A percentile compares a stretch with the other conserved stretches of the same genome.
Conservation (phyloP, 2,797 vertebrate species). For the Melanotaenia maccullochi region DNA sequence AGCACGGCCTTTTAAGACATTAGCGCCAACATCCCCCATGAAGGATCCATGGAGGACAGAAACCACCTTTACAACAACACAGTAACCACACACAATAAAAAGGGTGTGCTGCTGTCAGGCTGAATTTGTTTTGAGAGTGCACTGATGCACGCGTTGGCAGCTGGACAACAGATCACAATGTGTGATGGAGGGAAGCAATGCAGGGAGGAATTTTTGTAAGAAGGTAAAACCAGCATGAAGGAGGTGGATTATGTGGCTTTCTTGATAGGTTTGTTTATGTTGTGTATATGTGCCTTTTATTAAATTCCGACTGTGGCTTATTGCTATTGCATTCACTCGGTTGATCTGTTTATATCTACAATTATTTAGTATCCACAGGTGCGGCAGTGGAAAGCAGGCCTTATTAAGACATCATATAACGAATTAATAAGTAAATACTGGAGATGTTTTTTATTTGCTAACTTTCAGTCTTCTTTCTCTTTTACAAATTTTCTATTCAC, state of each 20-base stretch:
- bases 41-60: constrained; percentile 6
- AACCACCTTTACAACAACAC: constrained; percentile 22
- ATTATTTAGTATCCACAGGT: not conserved
- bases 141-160: constrained; percentile 20
- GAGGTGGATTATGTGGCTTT: constrained; percentile 5
- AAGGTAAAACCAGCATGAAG: constrained; percentile 8
- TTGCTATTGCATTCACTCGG: constrained; percentile 7
- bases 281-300: constrained; percentile 13
- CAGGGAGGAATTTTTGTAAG: constrained; percentile 3
- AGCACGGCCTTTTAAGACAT: not conserved
- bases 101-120: constrained; percentile 33
- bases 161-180: constrained; percentile 22
- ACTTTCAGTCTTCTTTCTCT: not conserved
- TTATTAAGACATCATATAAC: not conserved
- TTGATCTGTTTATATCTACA: not conserved
- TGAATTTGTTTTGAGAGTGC: constrained; percentile 10
- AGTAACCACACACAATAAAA: constrained; percentile 12
- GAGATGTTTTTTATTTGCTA: not conserved
- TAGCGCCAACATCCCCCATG: not conserved
- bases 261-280: constrained; percentile 5
- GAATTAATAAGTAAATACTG: not conserved
- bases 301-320: constrained; percentile 15
- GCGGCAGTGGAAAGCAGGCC: not conserved
- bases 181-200: constrained; percentile 18
- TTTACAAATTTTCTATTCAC: not conserved